Conservation (phyloP, 2,888 invertebrate species). For the Drosophila anceps region DNA sequence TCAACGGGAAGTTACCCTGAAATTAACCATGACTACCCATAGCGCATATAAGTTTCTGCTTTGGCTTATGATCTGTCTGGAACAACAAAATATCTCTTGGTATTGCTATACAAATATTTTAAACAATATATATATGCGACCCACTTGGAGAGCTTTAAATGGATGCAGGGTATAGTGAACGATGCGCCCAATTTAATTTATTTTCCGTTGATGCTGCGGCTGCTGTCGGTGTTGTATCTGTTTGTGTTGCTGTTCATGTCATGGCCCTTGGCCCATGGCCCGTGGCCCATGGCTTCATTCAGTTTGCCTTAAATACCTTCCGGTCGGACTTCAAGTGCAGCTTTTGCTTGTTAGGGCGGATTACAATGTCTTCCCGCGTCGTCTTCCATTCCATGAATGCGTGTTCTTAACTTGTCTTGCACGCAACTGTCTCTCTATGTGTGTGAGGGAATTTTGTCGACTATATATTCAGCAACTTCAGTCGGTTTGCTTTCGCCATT, state of each 20-base stretch:
- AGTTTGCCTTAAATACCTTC: constrained; percentile 19
- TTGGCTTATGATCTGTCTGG: not conserved
- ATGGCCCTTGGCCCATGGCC: not conserved
- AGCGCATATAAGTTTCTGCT: not conserved
- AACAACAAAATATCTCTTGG: not conserved
- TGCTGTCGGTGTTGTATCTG: constrained; percentile 5
- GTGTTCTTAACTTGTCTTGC: not conserved
- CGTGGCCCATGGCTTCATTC: constrained; percentile 14
- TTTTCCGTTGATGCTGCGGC: constrained; percentile 9
- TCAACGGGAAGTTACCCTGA: not conserved
- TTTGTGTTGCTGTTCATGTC: constrained; percentile 4
- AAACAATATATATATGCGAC: not conserved
- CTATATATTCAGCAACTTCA: not conserved
- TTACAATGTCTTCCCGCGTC: constrained; percentile 10
- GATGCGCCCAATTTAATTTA: constrained; percentile 23
- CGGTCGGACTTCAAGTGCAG: constrained; percentile 20
- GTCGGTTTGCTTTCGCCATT: constrained; percentile 18
- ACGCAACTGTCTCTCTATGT: not conserved
- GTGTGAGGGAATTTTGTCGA: not conserved
- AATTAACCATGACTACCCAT: not conserved
- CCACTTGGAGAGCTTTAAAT: not conserved
- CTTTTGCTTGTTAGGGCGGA: constrained; percentile 33
- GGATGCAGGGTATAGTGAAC: not conserved
- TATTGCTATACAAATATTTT: too few relatives aligned
- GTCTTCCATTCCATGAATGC: not conserved